These are phyloP conservation scores for Mustela lutreola DNA, from an alignment of 2,113 vertebrate species.

Conservation along the genomic window DNA sequence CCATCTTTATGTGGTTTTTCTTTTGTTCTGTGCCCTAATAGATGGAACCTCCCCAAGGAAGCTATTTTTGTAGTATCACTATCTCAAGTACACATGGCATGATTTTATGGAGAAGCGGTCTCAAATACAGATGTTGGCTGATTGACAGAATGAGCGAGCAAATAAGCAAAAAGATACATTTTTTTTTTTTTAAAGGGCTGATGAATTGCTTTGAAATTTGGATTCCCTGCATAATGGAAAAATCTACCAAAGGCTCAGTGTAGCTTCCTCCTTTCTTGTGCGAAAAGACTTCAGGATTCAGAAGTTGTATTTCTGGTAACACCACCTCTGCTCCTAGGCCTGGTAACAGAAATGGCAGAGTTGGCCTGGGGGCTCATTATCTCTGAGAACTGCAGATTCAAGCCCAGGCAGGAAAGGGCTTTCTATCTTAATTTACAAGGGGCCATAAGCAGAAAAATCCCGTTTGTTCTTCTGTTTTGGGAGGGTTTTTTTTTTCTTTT, in stretches of 20 bases:
- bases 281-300: not conserved
- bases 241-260: not conserved
- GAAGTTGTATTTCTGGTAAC: not conserved
- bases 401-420: not conserved
- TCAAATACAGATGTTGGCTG: not conserved
- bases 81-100: not conserved
- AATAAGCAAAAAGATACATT: not conserved
- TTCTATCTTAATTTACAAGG: not conserved
- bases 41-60: not conserved
- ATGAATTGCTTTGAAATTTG: not conserved
- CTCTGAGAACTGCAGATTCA: not conserved
- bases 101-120: not conserved
- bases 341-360: not conserved
- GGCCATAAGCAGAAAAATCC: not conserved
- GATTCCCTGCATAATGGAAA: not conserved
- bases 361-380: not conserved
- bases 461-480: not conserved
- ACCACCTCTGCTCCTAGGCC: not conserved
- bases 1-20: not conserved
- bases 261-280: not conserved
- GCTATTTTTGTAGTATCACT: not conserved
- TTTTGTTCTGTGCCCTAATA: not conserved
- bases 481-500: not conserved
- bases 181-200: constrained; percentile 13
- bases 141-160: not conserved